Conservation (phyloP, 2,888 invertebrate genomes). For the Pandemis heparana region DNA sequence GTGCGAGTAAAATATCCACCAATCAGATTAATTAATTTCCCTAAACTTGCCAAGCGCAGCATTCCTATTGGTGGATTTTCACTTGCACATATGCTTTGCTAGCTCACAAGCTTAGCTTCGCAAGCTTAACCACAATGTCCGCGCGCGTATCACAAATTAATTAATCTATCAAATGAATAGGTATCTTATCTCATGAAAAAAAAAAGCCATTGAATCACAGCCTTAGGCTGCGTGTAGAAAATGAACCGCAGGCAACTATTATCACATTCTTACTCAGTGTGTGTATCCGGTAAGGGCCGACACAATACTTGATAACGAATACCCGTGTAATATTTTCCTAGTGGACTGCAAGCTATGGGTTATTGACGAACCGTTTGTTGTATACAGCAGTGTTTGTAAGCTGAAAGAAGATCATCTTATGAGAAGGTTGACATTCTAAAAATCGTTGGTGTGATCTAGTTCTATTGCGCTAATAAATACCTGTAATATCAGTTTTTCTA, state of each 20-base stretch:
- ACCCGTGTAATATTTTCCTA: constrained; percentile 45
- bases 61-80: too few species aligned
- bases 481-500: too few species aligned
- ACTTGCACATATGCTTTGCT: too few species aligned
- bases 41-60: too few species aligned
- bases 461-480: too few species aligned
- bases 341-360: constrained; percentile 36
- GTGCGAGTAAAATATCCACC: too few species aligned
- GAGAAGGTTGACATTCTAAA: not conserved
- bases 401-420: not conserved
- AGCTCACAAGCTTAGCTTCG: too few species aligned
- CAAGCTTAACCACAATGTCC: too few species aligned
- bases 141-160: too few species aligned
- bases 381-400: not conserved
- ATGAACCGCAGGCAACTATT: constrained; percentile 43
- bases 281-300: constrained; percentile 35
- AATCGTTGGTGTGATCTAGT: too few species aligned
- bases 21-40: too few species aligned
- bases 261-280: constrained; percentile 43
- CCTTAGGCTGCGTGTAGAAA: constrained; percentile 39
- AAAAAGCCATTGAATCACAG: not conserved
- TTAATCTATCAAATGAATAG: too few species aligned
- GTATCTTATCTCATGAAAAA: not conserved
- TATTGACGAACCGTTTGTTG: constrained; percentile 23
- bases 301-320: constrained; percentile 47